Evolutionary conservation across 2,888 invertebrate species (phyloP), one percentile per base, ranked within the genome.

Genomic region (Phyto melanocephala): DNA sequence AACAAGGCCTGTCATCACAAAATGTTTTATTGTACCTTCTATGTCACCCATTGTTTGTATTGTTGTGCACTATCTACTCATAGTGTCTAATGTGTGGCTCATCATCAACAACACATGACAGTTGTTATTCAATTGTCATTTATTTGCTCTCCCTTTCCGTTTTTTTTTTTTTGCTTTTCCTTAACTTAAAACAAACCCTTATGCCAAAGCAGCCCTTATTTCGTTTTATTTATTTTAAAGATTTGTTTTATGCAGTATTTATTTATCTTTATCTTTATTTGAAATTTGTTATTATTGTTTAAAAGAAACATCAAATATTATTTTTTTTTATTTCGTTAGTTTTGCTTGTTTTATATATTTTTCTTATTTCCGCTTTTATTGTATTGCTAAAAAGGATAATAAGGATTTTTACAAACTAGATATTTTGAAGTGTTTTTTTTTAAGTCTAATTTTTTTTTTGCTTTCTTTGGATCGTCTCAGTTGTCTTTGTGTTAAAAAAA

Each of bases 81-180:
- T 10, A 17, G 13, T n/a, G 28, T 54, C 2, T 56, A 47, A 42
- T 67, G 54, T 58, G 78, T 33, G 56, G 42, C 72, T 79, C 52
- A 67, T 72, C 52, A 67, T 72, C 71, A 72, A 22, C 58, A 67
- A 45, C 79, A 72, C 79, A 72, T 79, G 79, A 67, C 58, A 79
- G 72, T 79, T 67, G 79, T 72, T 79, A 79, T 79, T 79, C 79
- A 79, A 79, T 79, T 79, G 79, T 65, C 56, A 72, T 67, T 67
- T 72, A 67, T 40, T 33, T 60, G 13, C 50, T 52, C 45, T 17
- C 24, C 13, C 33, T 45, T 20, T 37, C 45, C 2, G n/a, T n/a
- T n/a, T n/a, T n/a, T n/a, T n/a, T n/a, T 33, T 22, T 15, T 47
- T 28, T 40, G 8, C 47, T 45, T 8, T 70, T 7, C 11, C 13